Evolutionary conservation across 2,888 invertebrate genomes (phyloP).

Genomic region (Hylaea fasciaria): DNA sequence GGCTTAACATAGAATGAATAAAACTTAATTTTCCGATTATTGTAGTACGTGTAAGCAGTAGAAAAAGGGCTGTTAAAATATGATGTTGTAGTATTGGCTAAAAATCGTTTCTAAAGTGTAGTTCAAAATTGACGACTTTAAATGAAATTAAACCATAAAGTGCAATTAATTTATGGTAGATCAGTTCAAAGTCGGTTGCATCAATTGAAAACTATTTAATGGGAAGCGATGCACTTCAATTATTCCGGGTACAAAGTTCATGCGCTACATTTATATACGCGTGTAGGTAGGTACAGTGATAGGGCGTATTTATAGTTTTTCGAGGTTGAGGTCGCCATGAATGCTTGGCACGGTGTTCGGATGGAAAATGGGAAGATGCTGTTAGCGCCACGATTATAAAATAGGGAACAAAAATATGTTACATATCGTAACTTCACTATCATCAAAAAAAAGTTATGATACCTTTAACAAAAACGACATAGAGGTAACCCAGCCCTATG

Average conservation of each 20-base stretch:
- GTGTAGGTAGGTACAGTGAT: slow-evolving; percentile 59
- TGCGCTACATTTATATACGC: slow-evolving; percentile 55
- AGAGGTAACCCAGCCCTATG: too few species aligned
- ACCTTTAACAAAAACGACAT: too few species aligned
- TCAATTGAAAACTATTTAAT: slow-evolving; percentile 56
- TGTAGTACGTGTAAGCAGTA: too few species aligned
- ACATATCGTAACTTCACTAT: too few species aligned
- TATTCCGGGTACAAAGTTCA: slow-evolving; percentile 73
- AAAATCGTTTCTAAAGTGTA: too few species aligned
- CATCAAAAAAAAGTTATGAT: too few species aligned
- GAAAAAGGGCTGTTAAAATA: too few species aligned
- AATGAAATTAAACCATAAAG: neutral
- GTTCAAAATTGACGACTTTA: too few species aligned
- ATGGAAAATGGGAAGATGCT: slow-evolving; percentile 20
- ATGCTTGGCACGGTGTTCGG: slow-evolving; percentile 52
- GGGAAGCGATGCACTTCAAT: slow-evolving; percentile 52
- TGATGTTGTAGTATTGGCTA: too few species aligned
- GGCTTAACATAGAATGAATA: too few species aligned
- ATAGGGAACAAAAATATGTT: neutral
- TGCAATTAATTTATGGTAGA: neutral
- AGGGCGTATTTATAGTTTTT: slow-evolving; percentile 71
- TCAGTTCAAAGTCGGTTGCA: slow-evolving; percentile 36
- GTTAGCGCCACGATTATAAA: neutral
- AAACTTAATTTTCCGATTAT: too few species aligned
- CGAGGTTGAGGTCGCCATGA: slow-evolving; percentile 69